Base-by-base conservation (phyloP, 2,113 vertebrate species). In the Chloroceryle aenea region DNA sequence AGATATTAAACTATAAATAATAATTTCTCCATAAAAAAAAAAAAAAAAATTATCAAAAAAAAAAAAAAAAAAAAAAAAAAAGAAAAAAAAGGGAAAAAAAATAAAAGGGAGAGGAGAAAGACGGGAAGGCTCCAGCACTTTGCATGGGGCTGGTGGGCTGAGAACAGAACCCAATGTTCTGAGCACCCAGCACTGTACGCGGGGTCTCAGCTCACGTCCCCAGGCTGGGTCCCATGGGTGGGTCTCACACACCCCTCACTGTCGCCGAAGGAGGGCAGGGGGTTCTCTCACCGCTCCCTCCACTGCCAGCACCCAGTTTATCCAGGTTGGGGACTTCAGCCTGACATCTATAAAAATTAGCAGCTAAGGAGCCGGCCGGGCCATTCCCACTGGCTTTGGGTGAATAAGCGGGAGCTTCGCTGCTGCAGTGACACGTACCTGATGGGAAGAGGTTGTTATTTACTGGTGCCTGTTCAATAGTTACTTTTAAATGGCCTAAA, bases 1-100 rank as follows among this genome's bases (percentile, higher is more conserved):
- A 71, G 87, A 94, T 96, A 96, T 95, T 96, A 95, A 96, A 94
- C 85, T 66, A 72, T 83, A 95, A 97, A 96, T 96, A 95, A 96
- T 83, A 85, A 96, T 96, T 95, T 73, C 85, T 73, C 77, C 78
- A 64, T 76, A 6, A n/a, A 32, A 29, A 75, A 47, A 30, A 38
- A 55, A 42, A 36, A 16, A 26, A 14, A 12, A n/a, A n/a, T n/a
- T n/a, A n/a, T n/a, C n/a, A 26, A 38, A 20, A 12, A 22, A 8
- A 29, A 30, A 5, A 5, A 29, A 8, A 6, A 0, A 5, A 34
- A 29, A 14, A 27, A 21, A 13, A 27, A 48, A 32, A 20, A n/a
- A 8, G 25, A 21, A 23, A 77, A 50, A 50, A 48, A 32, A 20
- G 30, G 7, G 25, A 21, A 23, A 77, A 50, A 50, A 10, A 58